Percentiles rank a stretch among this genome's conserved stretches.
Evolutionary conservation across 2,113 vertebrate genomes (phyloP).

Genomic region (Petrocephalus microphthalmus): DNA sequence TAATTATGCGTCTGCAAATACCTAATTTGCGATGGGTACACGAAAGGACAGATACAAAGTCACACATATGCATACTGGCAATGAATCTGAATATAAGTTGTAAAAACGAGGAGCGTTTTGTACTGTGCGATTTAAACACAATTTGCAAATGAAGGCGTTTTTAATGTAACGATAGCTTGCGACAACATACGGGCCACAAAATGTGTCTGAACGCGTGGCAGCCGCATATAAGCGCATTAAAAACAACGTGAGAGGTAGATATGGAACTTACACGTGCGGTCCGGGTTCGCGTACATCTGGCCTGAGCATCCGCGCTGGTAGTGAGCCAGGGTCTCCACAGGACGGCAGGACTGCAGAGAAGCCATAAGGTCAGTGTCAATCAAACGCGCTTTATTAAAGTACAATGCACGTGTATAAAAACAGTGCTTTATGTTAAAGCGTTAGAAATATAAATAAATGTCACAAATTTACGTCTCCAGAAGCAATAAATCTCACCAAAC

Average conservation of each 20-base stretch:
- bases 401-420: neutral
- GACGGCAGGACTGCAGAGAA: conserved; percentile 42
- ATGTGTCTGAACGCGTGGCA: neutral
- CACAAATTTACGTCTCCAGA: neutral
- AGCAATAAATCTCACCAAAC: neutral
- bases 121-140: neutral
- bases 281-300: conserved; percentile 20
- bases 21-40: neutral
- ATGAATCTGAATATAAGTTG: neutral
- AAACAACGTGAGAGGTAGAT: neutral
- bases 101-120: neutral
- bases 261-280: conserved; percentile 52
- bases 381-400: neutral
- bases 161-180: neutral
- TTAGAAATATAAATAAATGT: neutral
- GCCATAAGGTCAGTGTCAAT: conserved; percentile 20
- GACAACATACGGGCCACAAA: neutral
- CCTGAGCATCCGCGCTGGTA: conserved; percentile 33
- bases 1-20: neutral
- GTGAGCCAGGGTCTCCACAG: conserved; percentile 75
- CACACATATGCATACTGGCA: neutral
- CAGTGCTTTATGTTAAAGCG: neutral
- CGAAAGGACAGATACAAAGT: neutral
- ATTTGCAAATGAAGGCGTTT: neutral
- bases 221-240: neutral